phyloP scores from a whole-genome alignment of 2,888 invertebrate genomes.

The Maniola hyperantus region DNA sequence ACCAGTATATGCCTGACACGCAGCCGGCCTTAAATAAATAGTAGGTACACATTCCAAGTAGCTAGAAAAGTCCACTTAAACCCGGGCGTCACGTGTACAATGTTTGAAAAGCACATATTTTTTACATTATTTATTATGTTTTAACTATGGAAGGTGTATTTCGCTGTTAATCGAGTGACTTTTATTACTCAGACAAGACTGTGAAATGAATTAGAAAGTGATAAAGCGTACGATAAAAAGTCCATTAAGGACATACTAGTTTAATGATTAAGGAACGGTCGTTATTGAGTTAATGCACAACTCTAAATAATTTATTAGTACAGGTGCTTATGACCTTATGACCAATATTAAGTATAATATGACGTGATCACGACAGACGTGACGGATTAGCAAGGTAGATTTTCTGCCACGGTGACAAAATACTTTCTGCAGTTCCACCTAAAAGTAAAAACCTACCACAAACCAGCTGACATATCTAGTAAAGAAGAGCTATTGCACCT shows the following conservation, averaged over 20 bases:
- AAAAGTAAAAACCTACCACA: no score
- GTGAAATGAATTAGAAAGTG: slow-evolving; percentile 32
- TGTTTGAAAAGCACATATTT: slow-evolving; percentile 48
- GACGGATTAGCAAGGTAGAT: no score
- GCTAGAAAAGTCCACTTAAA: slow-evolving; percentile 55
- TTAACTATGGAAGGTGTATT: slow-evolving; percentile 9
- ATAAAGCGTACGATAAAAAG: slow-evolving; percentile 24
- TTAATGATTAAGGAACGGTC: slow-evolving; percentile 12
- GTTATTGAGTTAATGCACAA: neutral
- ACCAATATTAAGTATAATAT: no score
- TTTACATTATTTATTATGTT: slow-evolving; percentile 27
- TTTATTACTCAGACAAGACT: slow-evolving; percentile 20
- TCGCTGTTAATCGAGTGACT: slow-evolving; percentile 15
- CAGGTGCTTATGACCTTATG: neutral
- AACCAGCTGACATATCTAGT: no score
- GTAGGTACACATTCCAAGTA: slow-evolving; percentile 63
- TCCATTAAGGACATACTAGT: no score
- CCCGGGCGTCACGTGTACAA: slow-evolving; percentile 57
- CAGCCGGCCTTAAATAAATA: slow-evolving; percentile 50
- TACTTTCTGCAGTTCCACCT: no score
- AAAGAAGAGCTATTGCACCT: no score
- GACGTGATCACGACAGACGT: no score
- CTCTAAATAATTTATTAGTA: neutral
- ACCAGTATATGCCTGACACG: slow-evolving; percentile 54
- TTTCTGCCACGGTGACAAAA: no score